phyloP scores from a whole-genome alignment of 2,888 invertebrate genomes.

The Lithophane semibrunnea region DNA sequence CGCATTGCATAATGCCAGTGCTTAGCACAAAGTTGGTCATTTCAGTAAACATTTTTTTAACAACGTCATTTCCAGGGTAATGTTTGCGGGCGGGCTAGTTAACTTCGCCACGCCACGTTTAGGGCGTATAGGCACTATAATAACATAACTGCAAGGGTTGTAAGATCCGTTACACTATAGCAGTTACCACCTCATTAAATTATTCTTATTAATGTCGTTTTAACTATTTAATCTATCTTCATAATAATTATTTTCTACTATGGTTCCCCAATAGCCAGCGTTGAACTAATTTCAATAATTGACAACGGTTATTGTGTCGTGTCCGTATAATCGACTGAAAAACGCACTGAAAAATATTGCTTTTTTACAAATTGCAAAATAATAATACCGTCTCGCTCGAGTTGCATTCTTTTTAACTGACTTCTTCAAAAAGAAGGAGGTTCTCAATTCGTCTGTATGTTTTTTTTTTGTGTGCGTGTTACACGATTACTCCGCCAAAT shows the following conservation, averaged over 20 bases:
- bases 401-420: not conserved
- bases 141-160: conserved; percentile 60
- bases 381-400: not conserved
- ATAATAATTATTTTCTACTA: not conserved
- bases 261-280: conserved; percentile 1
- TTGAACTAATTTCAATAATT: conserved; percentile 27
- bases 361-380: not conserved
- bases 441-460: too few species aligned
- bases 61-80: conserved; percentile 47
- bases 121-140: conserved; percentile 59
- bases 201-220: not conserved
- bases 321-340: not conserved
- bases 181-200: conserved; percentile 49
- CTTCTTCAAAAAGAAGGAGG: too few species aligned
- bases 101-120: conserved; percentile 62
- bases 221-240: not conserved
- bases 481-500: too few species aligned
- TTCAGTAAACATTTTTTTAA: conserved; percentile 19
- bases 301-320: not conserved
- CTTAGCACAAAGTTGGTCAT: conserved; percentile 12
- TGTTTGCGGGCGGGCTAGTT: conserved; percentile 46
- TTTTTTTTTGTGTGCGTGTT: too few species aligned
- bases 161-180: conserved; percentile 33
- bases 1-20: conserved; percentile 21
- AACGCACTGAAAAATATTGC: not conserved